phyloP scores from a whole-genome alignment of 2,797 vertebrate genomes.

The Leucoraja ocellata region DNA sequence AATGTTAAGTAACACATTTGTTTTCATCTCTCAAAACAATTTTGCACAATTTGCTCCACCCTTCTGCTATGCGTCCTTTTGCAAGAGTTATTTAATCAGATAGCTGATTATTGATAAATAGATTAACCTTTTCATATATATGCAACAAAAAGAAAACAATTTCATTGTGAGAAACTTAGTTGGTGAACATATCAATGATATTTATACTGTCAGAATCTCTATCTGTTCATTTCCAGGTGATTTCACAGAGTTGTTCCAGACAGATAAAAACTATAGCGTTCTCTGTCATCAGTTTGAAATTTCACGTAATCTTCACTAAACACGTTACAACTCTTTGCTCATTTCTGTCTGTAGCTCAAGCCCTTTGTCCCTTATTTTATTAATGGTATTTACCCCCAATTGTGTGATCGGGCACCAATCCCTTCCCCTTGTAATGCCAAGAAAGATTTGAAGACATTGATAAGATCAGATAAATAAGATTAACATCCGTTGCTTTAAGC shows the following conservation, averaged over 20 bases:
- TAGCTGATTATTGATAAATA: neutral
- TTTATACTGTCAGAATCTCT: neutral
- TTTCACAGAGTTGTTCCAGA: neutral
- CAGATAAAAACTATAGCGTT: neutral
- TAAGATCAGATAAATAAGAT: slow-evolving; percentile 30
- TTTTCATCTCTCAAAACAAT: neutral
- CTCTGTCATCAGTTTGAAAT: slow-evolving; percentile 27
- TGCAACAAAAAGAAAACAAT: neutral
- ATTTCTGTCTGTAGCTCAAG: neutral
- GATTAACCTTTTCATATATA: neutral
- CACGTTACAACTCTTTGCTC: slow-evolving; percentile 14
- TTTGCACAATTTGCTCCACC: too few species aligned
- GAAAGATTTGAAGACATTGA: slow-evolving; percentile 30
- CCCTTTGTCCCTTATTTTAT: neutral
- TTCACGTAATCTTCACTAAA: slow-evolving; percentile 28
- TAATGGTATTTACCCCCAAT: neutral
- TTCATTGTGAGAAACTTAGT: neutral
- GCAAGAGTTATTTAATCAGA: neutral
- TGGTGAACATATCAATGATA: neutral
- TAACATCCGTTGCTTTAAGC: slow-evolving; percentile 14
- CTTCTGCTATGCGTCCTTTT: neutral
- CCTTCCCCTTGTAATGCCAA: neutral
- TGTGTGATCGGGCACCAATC: neutral
- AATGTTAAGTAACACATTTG: neutral
- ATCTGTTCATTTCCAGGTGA: neutral